Base-by-base conservation (phyloP, 2,888 invertebrate species). In the Eilema sororculum region DNA sequence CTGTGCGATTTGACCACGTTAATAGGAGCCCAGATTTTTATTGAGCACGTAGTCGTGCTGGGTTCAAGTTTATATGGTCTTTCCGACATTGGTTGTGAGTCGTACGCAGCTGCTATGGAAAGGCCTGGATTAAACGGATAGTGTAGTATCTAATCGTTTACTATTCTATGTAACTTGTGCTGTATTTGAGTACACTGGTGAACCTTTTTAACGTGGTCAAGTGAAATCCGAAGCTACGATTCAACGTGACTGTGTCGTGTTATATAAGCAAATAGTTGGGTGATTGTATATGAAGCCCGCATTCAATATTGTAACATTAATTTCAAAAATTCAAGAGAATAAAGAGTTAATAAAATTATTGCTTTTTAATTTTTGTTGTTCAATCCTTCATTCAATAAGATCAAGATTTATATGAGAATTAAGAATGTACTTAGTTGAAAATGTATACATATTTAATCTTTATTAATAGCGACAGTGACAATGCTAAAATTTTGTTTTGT, bases 281-380 rank as follows among this genome's bases (percentile, higher is more conserved):
- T 94, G 90, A 91, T 92, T 95, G 92, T 95, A 95, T 95, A 95
- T 91, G 92, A 89, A 93, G 85, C 95, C 95, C 95, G 90, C 93
- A 94, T 95, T 94, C 93, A 94, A 94, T 95, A 95, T 94, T 95
- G 94, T 95, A 95, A 94, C 92, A 95, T 95, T 95, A 94, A 94
- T 95, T 95, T 95, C 93, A 91, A 91, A 93, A 94, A 93, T 95
- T 95, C 94, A 95, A 93, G 90, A 94, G 93, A 95, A 95, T 95
- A 95, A 95, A 95, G 94, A 95, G 94, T 95, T 95, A 94, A 94
- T 94, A 93, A 93, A 94, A 93, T 80, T 77, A 86, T 85, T 77
- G 81, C 67, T 84, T 84, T 86, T 84, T 86, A 69, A 83, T 88
- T 87, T 82, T 78, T 84, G 78, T 75, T 81, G 64, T 65, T 65